Evolutionary conservation across 92 coral and sea anemone genomes (phyloP), one percentile per base, ranked within the genome.

Genomic region (Actinernus sp.): DNA sequence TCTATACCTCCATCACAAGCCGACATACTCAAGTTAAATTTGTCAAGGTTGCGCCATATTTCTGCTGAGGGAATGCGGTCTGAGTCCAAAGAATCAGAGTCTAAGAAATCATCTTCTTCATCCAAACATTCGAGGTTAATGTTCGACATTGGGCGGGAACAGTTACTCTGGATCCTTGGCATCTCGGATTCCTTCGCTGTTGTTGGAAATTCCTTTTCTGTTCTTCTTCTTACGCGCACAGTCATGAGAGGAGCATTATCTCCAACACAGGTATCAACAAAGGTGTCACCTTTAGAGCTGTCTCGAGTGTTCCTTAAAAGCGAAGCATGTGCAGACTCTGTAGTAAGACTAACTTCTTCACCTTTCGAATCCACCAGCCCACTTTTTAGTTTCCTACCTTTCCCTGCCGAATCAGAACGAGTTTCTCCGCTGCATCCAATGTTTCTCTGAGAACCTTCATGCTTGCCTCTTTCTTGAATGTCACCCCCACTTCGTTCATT

Each of bases 11-110:
- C 24, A 60, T 38, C 46, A 43, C 16, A 41, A 58, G 61, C 82
- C 1, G 82, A 61, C 78, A 76, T 73, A 31, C 91, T 89, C 6
- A 84, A 73, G 54, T 68, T 84, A 6, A 89, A 58, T 37, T 50
- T 61, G 33, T 85, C 91, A 37, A 89, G 81, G 31, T 71, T 77
- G 74, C 57, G 59, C 64, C 63, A 74, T 39, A 89, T 79, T 13
- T 73, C 68, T 29, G 79, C 79, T 14, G 92, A 80, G 16, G 96
- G 91, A 19, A 89, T 74, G 50, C 91, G 69, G 64, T 89, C 81
- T 13, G 80, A 47, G 51, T 89, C 92, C 9, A 46, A 50, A 13
- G 30, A 73, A 30, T 85, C 92, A 34, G 29, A 13, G 25, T 69
- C 76, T 19, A 36, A 47, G 11, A 33, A 38, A 45, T 66, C 83